Conservation (phyloP, 2,113 vertebrate genomes). For the Progne subis region DNA sequence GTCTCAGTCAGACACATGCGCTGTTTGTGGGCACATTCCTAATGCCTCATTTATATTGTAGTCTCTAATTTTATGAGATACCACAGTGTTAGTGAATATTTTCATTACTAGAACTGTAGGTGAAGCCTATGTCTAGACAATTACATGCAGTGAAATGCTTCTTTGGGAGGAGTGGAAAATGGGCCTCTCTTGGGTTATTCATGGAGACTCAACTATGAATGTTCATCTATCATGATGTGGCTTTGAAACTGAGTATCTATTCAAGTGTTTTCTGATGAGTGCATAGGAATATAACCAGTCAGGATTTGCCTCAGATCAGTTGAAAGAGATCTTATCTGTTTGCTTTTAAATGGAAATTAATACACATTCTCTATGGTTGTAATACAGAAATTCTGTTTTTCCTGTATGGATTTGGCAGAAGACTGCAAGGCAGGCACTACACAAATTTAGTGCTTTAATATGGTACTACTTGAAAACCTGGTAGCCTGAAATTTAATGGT, state of each 20-base stretch:
- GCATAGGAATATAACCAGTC: background rate
- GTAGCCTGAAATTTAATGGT: background rate
- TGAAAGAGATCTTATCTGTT: background rate
- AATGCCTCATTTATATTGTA: background rate
- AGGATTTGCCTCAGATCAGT: background rate
- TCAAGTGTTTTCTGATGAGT: background rate
- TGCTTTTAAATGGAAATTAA: slow-evolving; percentile 36
- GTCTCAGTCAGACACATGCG: rapidly evolving
- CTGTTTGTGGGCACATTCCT: background rate
- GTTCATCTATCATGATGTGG: background rate
- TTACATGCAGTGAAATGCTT: background rate
- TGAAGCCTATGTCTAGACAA: background rate
- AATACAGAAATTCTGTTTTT: background rate
- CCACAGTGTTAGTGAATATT: background rate
- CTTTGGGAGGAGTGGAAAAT: background rate
- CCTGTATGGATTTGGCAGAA: background rate
- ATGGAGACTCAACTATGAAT: background rate
- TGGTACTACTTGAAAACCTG: background rate
- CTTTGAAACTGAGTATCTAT: background rate
- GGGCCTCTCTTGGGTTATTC: background rate
- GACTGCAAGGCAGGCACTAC: background rate
- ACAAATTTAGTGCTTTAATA: background rate
- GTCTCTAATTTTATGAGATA: background rate
- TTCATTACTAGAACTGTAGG: background rate
- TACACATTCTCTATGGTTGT: background rate